Percentiles rank a stretch among this genome's conserved stretches.
Conservation (phyloP, 2,797 vertebrate genomes). For the Enteromius viviparus region DNA sequence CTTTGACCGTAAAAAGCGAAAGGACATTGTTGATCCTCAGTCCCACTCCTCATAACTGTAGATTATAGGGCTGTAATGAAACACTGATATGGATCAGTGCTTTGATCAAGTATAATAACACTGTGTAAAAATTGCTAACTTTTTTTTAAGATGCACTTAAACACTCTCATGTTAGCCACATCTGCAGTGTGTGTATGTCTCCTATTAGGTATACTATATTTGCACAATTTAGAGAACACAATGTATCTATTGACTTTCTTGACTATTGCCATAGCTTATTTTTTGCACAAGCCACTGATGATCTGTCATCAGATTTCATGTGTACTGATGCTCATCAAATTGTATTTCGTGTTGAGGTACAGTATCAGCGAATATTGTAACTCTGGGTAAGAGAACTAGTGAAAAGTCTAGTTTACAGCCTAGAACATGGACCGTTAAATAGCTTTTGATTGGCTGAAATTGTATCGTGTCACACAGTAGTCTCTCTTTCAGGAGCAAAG, state of each 20-base stretch:
- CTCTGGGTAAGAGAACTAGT: not conserved
- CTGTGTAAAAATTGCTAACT: not conserved
- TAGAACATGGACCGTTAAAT: not conserved
- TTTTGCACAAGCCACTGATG: not conserved
- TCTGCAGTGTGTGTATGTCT: not conserved
- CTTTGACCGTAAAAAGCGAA: not conserved
- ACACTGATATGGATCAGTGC: not conserved
- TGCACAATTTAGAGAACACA: not conserved
- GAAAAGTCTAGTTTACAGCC: not conserved
- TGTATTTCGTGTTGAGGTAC: not conserved
- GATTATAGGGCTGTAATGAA: not conserved
- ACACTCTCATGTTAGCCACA: not conserved
- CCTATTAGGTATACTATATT: not conserved
- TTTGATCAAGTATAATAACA: not conserved
- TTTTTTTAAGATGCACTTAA: conserved; percentile 1
- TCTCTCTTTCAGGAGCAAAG: not conserved
- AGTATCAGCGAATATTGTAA: not conserved
- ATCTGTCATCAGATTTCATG: not conserved
- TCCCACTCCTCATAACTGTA: not conserved
- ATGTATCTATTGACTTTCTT: not conserved
- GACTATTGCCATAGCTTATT: not conserved
- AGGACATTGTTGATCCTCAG: conserved; percentile 5
- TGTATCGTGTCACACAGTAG: not conserved
- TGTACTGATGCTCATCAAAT: not conserved
- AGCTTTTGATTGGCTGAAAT: not conserved